Evolutionary conservation across 2,113 vertebrate species (phyloP).

Genomic region (Xenopus laevis): DNA sequence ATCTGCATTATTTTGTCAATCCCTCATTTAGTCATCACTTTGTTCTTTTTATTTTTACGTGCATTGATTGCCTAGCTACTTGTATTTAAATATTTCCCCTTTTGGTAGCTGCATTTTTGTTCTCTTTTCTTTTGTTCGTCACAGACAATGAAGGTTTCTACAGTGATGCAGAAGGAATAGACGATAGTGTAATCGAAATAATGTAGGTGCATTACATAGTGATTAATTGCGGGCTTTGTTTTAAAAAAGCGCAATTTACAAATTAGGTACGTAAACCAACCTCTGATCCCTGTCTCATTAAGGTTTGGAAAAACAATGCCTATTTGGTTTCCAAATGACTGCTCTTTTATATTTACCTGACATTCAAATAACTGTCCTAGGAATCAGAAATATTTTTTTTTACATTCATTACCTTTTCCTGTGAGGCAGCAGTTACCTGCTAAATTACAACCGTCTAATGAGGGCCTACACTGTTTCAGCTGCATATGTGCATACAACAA

Average conservation of each 20-base stretch:
- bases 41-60: background rate
- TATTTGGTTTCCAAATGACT: slow-evolving; percentile 68
- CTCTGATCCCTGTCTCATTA: slow-evolving; percentile 67
- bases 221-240: slow-evolving; percentile 62
- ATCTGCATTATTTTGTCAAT: background rate
- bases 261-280: slow-evolving; percentile 58
- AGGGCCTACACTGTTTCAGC: too few relatives aligned
- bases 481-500: too few relatives aligned
- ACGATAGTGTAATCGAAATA: slow-evolving; percentile 40
- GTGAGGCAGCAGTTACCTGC: too few relatives aligned
- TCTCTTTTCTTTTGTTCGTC: slow-evolving; percentile 30
- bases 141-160: slow-evolving; percentile 35
- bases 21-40: background rate
- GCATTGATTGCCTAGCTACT: background rate
- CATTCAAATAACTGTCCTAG: slow-evolving; percentile 63
- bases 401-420: too few relatives aligned
- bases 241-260: slow-evolving; percentile 50
- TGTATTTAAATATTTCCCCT: slow-evolving; percentile 28
- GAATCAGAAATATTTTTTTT: slow-evolving; percentile 52
- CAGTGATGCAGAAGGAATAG: slow-evolving; percentile 17
- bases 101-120: slow-evolving; percentile 26
- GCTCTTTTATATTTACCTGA: slow-evolving; percentile 69
- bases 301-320: slow-evolving; percentile 62
- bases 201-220: slow-evolving; percentile 52
- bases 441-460: too few relatives aligned